Evolutionary conservation across 2,797 vertebrate species (phyloP), one percentile per base, ranked within the genome.

Genomic region (Enoplosus armatus): DNA sequence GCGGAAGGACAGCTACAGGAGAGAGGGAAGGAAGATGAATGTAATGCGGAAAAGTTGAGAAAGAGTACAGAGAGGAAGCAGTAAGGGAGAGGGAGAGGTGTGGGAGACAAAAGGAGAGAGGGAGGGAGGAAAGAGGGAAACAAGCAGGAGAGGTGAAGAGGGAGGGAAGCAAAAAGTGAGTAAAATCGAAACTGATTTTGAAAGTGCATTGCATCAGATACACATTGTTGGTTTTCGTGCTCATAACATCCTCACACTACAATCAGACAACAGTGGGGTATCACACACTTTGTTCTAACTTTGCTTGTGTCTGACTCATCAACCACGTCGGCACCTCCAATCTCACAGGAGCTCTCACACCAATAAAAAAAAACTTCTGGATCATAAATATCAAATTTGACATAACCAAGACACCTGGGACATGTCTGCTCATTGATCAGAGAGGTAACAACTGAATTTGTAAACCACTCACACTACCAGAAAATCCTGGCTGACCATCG

Each of bases 401-500:
- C 58, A 68, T 50, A 33, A 47, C 74, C 39, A 24, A 66, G 60
- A 58, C 55, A 77, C 47, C 78, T 45, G 69, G 16, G 69, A 76
- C 9, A 14, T 75, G 48, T 56, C 66, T 67, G 50, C n/a, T 69
- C 31, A 59, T 63, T 75, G 81, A 77, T 75, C 31, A 56, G 15
- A 56, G 35, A 29, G 6, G 51, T 39, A 20, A 39, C 55, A 53
- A n/a, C 22, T 58, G 53, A 62, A 80, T 80, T 67, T 75, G 64
- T 76, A 78, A 86, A 82, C 39, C 71, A 0, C 64, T 84, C 66
- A 82, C 63, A 62, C 35, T 15, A 41, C 6, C 35, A 56, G 24
- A 55, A 77, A 79, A 79, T 79, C 73, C 63, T 55, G 39, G 29
- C 20, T 72, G 79, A 83, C 65, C 64, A 35, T 62, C 8, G 10